Evolutionary conservation across 1,140 invertebrate species (phyloP).

Genomic region (Bombus ignitus): DNA sequence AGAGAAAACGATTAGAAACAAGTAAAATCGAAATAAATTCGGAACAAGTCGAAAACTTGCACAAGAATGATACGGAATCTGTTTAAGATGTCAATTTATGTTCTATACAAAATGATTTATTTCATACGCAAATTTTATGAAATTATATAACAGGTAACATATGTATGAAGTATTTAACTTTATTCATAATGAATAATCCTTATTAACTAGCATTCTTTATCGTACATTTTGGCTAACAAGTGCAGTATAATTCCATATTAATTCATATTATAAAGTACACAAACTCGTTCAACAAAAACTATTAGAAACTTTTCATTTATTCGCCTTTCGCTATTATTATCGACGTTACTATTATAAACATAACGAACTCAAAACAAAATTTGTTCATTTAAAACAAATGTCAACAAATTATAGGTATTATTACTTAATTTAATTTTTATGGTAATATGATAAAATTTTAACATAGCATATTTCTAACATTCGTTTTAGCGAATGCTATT

Average conservation of each 20-base stretch:
- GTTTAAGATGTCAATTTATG: conserved; percentile 24
- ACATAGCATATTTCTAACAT: neutral
- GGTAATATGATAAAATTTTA: conserved; percentile 7
- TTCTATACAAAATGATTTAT: conserved; percentile 77
- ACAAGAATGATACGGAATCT: neutral
- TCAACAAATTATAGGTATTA: neutral
- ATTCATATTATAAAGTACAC: conserved; percentile 45
- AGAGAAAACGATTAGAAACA: conserved; percentile 42
- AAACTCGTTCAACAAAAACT: conserved; percentile 38
- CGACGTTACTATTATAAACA: conserved; percentile 25
- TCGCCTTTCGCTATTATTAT: conserved; percentile 44
- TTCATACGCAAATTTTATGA: conserved; percentile 70
- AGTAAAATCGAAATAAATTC: conserved; percentile 10
- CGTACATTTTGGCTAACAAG: conserved; percentile 78
- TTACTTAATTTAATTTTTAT: neutral
- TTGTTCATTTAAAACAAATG: conserved; percentile 1
- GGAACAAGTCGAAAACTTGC: neutral
- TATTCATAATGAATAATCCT: conserved; percentile 76
- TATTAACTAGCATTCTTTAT: conserved; percentile 75
- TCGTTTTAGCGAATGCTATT: conserved; percentile 8
- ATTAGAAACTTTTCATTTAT: conserved; percentile 7
- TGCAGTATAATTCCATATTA: conserved; percentile 65
- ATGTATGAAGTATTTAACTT: conserved; percentile 78
- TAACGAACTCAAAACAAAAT: conserved; percentile 16
- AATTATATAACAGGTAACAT: conserved; percentile 76